Percentiles rank a stretch among this genome's conserved stretches.
phyloP scores from a whole-genome alignment of 2,113 vertebrate genomes.

The Istiophorus platypterus region DNA sequence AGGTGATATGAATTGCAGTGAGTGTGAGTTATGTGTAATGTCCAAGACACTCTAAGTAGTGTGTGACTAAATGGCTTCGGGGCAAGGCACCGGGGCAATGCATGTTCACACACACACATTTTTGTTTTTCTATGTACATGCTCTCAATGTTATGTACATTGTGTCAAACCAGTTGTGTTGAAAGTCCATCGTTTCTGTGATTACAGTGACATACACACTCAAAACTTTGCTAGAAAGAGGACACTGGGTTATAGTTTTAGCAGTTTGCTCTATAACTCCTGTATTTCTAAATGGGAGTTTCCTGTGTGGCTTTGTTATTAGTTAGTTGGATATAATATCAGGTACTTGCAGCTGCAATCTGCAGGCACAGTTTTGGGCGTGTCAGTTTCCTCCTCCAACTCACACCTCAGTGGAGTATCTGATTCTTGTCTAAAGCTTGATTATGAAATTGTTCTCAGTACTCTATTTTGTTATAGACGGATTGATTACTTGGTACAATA shows the following conservation, averaged over 20 bases:
- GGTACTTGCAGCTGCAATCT: background rate
- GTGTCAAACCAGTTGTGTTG: conserved; percentile 43
- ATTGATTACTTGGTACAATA: background rate
- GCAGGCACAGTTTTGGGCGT: background rate
- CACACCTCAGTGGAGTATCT: background rate
- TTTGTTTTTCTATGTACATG: background rate
- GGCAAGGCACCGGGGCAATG: conserved; percentile 20
- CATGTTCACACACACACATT: background rate
- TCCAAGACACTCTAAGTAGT: background rate
- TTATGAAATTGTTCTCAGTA: conserved; percentile 4
- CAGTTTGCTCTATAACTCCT: background rate
- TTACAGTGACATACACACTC: background rate
- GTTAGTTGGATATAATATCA: background rate
- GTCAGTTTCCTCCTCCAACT: background rate
- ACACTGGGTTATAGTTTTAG: background rate
- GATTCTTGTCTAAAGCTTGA: background rate
- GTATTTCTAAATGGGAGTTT: background rate
- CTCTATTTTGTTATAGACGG: background rate
- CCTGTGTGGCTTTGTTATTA: background rate
- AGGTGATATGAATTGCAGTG: background rate
- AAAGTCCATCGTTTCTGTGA: background rate
- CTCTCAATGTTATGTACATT: background rate
- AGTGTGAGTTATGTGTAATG: conserved; percentile 30
- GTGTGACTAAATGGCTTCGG: conserved; percentile 20
- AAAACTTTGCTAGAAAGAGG: background rate